Evolutionary conservation across 2,113 vertebrate genomes (phyloP).

Genomic region (Otolemur garnettii): DNA sequence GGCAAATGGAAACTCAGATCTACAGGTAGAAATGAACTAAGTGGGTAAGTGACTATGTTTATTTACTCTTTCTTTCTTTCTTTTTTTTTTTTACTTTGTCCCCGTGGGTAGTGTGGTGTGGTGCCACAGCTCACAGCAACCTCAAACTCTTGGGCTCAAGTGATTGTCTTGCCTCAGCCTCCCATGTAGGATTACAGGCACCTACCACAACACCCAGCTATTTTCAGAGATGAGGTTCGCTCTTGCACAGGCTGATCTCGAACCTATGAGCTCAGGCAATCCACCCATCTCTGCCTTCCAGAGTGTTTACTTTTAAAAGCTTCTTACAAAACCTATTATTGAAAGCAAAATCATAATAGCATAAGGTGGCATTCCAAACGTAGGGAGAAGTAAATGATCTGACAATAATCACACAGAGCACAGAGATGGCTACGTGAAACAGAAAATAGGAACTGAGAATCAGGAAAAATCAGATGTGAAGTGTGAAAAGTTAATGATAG

Average conservation of each 20-base stretch:
- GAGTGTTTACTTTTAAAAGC: background rate
- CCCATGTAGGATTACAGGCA: no score
- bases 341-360: background rate
- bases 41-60: background rate
- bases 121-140: no score
- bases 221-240: no score
- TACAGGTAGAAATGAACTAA: slow-evolving; percentile 30
- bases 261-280: no score
- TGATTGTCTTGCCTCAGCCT: no score
- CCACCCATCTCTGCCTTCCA: no score
- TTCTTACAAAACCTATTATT: background rate
- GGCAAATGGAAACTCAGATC: background rate
- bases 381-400: background rate
- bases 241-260: no score
- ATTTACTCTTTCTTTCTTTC: background rate
- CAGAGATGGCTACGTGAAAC: background rate
- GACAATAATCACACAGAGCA: background rate
- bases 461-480: background rate
- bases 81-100: no score
- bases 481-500: background rate
- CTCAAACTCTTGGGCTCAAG: no score
- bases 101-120: no score
- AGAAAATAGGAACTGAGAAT: background rate
- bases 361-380: background rate
- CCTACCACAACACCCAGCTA: no score